A percentile compares a stretch with the other conserved stretches of the same genome.
Evolutionary conservation across 2,797 vertebrate genomes (phyloP).

Genomic region (Artibeus jamaicensis): DNA sequence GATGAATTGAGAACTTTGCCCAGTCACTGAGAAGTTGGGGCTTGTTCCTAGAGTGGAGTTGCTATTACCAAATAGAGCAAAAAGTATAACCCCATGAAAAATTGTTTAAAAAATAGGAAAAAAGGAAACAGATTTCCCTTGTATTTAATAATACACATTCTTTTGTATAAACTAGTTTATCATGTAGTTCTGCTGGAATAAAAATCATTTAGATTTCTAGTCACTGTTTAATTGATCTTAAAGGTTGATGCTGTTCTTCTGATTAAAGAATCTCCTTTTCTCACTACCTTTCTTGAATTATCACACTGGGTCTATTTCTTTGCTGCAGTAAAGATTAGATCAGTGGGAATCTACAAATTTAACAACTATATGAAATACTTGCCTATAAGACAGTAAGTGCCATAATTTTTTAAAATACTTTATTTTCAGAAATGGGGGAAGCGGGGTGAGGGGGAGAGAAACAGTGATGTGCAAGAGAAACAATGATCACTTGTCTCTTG

Average conservation of each 20-base stretch:
- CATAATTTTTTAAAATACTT: neutral
- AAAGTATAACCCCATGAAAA: neutral
- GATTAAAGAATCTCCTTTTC: neutral
- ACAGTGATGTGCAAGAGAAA: neutral
- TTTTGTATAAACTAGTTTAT: neutral
- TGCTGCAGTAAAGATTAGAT: constrained; percentile 39
- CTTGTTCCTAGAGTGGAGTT: neutral
- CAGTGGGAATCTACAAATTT: constrained; percentile 25
- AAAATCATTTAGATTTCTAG: neutral
- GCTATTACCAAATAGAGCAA: neutral
- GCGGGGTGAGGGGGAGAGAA: neutral
- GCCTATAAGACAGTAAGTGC: constrained; percentile 22
- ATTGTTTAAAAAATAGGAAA: neutral
- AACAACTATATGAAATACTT: constrained; percentile 36
- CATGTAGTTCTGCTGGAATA: neutral
- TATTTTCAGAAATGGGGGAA: neutral
- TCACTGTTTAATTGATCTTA: neutral
- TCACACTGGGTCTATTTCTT: neutral
- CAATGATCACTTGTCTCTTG: neutral
- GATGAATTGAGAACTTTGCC: neutral
- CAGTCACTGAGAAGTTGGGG: neutral
- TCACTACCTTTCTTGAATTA: neutral
- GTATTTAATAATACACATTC: neutral
- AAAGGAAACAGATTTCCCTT: neutral
- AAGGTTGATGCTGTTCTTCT: neutral